Evolutionary conservation across 2,797 vertebrate species (phyloP).

Genomic region (Rhinophrynus dorsalis): DNA sequence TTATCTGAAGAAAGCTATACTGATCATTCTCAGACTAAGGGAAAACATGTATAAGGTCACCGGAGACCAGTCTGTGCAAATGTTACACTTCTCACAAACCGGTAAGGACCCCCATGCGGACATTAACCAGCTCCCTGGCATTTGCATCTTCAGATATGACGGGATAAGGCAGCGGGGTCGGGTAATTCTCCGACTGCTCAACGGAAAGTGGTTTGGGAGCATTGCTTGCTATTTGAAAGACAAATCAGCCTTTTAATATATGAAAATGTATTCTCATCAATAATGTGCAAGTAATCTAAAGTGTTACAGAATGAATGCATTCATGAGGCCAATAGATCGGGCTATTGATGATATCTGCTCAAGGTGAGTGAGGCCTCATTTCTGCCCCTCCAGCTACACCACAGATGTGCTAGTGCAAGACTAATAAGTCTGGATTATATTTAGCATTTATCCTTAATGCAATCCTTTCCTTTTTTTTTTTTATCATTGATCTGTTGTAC

Average conservation of each 20-base stretch:
- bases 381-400: not conserved
- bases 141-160: not conserved
- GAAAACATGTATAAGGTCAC: not conserved
- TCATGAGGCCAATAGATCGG: slow-evolving; percentile 37
- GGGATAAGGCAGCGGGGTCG: not conserved
- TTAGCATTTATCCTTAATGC: too few species aligned
- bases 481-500: not conserved
- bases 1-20: not conserved
- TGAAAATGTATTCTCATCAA: slow-evolving; percentile 59
- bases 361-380: slow-evolving; percentile 51
- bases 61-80: not conserved
- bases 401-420: not conserved
- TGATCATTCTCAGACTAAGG: not conserved
- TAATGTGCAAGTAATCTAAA: slow-evolving; percentile 28
- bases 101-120: not conserved
- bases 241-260: slow-evolving; percentile 54
- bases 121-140: not conserved
- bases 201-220: not conserved
- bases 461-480: too few species aligned
- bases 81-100: not conserved
- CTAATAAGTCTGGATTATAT: slow-evolving; percentile 18
- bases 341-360: slow-evolving; percentile 43
- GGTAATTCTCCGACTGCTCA: not conserved
- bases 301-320: slow-evolving; percentile 48
- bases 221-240: slow-evolving; percentile 41